Conservation (phyloP, 2,888 invertebrate genomes). For the Ophion costatus region DNA sequence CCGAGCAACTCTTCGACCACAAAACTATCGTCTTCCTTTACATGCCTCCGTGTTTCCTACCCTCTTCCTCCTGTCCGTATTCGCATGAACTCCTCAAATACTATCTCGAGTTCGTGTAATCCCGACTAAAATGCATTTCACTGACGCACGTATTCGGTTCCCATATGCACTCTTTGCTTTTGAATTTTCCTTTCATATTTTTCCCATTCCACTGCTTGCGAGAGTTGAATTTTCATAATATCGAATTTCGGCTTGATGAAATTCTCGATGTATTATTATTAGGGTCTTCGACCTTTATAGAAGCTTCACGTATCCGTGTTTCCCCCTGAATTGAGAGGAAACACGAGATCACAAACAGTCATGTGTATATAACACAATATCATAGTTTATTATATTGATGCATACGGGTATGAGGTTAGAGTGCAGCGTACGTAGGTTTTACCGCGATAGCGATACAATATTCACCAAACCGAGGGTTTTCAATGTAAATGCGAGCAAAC, state of each 20-base stretch:
- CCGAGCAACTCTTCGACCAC: not conserved
- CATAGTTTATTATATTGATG: not conserved
- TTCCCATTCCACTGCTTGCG: not conserved
- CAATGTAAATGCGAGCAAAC: not conserved
- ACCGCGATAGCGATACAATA: conserved; percentile 35
- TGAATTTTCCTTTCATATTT: not conserved
- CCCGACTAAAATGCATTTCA: not conserved
- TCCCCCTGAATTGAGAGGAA: not conserved
- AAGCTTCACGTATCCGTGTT: conserved; percentile 18
- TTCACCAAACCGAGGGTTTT: conserved; percentile 32
- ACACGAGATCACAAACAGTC: not conserved
- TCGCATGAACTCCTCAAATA: not conserved
- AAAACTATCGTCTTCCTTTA: not conserved
- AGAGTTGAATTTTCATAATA: not conserved
- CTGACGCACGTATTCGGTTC: not conserved
- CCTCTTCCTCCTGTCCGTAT: not conserved
- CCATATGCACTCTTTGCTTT: not conserved
- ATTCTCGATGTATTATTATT: conserved; percentile 34
- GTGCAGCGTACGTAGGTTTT: conserved; percentile 14
- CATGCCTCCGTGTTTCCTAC: not conserved
- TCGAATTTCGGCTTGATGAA: not conserved
- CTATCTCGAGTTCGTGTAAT: not conserved
- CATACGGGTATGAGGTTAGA: conserved; percentile 21
- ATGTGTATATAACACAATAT: not conserved
- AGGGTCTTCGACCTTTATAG: not conserved